A percentile compares a stretch with the other conserved stretches of the same genome.
These are phyloP conservation scores for Colinus virginianus DNA, from an alignment of 2,113 vertebrate species.

Conservation along the genomic window DNA sequence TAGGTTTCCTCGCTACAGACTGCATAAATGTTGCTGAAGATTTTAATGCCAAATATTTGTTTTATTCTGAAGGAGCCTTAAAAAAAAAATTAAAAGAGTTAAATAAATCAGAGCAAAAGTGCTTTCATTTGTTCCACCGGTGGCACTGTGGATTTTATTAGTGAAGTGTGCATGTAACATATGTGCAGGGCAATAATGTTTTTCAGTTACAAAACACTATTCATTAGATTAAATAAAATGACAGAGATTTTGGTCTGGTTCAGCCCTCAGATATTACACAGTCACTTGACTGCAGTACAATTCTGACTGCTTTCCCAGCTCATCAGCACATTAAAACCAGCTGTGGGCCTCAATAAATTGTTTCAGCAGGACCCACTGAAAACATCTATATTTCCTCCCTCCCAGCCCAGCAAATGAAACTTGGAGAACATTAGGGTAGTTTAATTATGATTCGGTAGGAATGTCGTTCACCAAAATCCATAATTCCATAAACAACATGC, in stretches of 20 bases:
- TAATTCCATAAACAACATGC: conserved; percentile 67
- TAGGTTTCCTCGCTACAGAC: not conserved
- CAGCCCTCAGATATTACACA: conserved; percentile 70
- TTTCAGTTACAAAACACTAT: conserved; percentile 68
- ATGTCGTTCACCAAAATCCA: conserved; percentile 56
- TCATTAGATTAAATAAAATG: conserved; percentile 74
- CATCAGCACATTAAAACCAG: conserved; percentile 76
- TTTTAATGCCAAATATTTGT: conserved; percentile 9
- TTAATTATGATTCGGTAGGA: conserved; percentile 69
- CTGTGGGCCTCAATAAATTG: conserved; percentile 63
- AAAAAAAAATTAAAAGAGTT: not conserved
- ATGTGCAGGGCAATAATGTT: conserved; percentile 48
- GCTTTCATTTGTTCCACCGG: conserved; percentile 51
- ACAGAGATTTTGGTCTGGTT: conserved; percentile 66
- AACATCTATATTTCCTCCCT: conserved; percentile 50
- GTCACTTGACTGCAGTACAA: conserved; percentile 69
- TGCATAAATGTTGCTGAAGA: not conserved
- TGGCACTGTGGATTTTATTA: conserved; percentile 48
- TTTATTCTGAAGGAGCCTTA: not conserved
- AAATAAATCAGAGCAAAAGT: conserved; percentile 8
- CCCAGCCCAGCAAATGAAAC: conserved; percentile 43
- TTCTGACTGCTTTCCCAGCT: conserved; percentile 77
- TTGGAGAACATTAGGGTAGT: conserved; percentile 58
- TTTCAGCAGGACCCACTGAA: conserved; percentile 63
- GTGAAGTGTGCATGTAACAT: conserved; percentile 47